Conservation (phyloP, 2,888 invertebrate species). For the Glomeris marginata region DNA sequence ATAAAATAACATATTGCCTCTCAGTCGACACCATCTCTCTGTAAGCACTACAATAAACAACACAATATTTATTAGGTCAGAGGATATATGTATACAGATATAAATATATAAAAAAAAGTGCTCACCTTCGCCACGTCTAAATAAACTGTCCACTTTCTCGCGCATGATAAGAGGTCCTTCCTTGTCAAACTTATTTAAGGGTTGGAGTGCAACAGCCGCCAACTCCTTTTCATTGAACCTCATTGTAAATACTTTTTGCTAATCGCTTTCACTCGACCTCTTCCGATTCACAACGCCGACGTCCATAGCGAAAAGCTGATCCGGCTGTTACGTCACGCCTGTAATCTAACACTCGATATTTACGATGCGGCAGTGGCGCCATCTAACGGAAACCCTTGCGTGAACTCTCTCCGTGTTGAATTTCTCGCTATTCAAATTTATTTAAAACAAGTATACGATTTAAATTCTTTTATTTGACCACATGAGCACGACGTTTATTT, state of each 20-base stretch:
- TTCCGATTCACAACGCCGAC: too few species aligned
- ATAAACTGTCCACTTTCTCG: constrained; percentile 81
- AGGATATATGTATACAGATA: too few species aligned
- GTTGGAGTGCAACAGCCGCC: constrained; percentile 66
- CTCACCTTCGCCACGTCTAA: constrained; percentile 80
- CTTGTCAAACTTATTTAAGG: constrained; percentile 74
- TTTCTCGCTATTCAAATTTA: too few species aligned
- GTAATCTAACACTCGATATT: too few species aligned
- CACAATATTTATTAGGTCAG: not conserved
- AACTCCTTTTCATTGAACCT: constrained; percentile 83
- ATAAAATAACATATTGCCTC: constrained; percentile 86
- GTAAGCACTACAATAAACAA: constrained; percentile 44
- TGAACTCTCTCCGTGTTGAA: too few species aligned
- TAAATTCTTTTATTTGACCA: too few species aligned
- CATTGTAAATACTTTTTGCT: constrained; percentile 38
- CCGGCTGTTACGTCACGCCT: too few species aligned
- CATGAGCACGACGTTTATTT: too few species aligned
- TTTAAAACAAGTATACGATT: too few species aligned
- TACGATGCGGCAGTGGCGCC: too few species aligned
- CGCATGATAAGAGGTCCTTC: constrained; percentile 74
- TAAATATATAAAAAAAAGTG: constrained; percentile 19
- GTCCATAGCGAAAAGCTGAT: too few species aligned
- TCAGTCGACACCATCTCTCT: constrained; percentile 76
- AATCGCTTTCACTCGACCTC: not conserved
- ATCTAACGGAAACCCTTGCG: too few species aligned